Evolutionary conservation across 2,797 vertebrate species (phyloP), one percentile per base, ranked within the genome.

Genomic region (Megaceryle alcyon): DNA sequence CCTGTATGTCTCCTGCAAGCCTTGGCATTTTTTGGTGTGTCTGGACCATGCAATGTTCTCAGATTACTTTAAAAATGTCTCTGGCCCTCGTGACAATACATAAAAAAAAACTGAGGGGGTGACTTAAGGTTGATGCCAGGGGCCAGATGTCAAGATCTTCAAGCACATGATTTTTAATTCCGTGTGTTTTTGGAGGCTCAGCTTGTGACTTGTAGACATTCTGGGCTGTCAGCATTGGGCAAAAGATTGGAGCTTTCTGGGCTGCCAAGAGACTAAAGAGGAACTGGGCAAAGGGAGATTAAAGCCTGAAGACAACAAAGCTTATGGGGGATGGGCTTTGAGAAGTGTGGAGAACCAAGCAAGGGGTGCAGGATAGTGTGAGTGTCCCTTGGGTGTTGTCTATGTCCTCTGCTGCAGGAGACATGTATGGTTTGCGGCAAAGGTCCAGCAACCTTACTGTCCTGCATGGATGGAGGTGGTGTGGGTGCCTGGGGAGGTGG

Each of bases 211-310:
- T 73, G 68, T 15, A 37, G 64, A 73, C 66, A 56, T 84, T 84
- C 65, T 86, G 78, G 48, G n/a, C 53, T 70, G 56, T 77, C 90
- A 87, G 93, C 51, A 28, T 66, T 60, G 51, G 83, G 70, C 71
- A 80, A 95, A 28, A 44, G 70, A 44, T 8, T 94, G 90, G 73
- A 71, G 68, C 51, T 93, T 90, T 88, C 81, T 93, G 48, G 60
- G 57, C 81, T 76, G 54, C 23, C 37, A 65, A 79, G 39, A 66
- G 9, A 3, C 63, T 66, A 35, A 82, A 82, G 17, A 88, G 92
- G 86, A 95, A 94, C 86, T 82, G 28, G 6, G 37, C 10, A 17
- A 89, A 60, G 35, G 75, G 54, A 71, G 48, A 48, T 26, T 9
- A 57, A 79, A 79, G 23, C 53, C 66, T 66, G 71, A 33, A 85